These are phyloP conservation scores for Chloroclysta siterata DNA, from an alignment of 2,888 invertebrate genomes.

Conservation along the genomic window DNA sequence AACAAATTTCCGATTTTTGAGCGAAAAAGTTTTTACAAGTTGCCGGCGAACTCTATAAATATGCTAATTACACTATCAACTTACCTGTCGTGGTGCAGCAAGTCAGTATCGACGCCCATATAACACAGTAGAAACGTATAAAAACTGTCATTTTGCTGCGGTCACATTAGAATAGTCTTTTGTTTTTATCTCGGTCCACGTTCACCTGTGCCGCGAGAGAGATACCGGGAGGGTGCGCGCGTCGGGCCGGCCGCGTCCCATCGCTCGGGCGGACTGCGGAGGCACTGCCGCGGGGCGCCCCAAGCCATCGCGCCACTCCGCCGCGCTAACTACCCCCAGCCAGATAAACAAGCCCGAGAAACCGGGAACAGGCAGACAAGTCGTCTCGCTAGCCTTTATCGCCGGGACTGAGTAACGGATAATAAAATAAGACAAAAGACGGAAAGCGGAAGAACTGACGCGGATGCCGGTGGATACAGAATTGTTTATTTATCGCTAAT, in stretches of 20 bases:
- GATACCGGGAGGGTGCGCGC: constrained; percentile 53
- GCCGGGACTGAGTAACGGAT: constrained; percentile 68
- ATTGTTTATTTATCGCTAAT: constrained; percentile 47
- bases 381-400: constrained; percentile 80
- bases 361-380: constrained; percentile 81
- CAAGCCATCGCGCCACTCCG: constrained; percentile 44
- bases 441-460: constrained; percentile 62
- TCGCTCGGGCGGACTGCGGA: constrained; percentile 66
- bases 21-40: constrained; percentile 65
- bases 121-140: constrained; percentile 81
- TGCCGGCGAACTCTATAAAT: constrained; percentile 67
- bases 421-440: constrained; percentile 80
- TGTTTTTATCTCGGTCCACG: constrained; percentile 45
- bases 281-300: constrained; percentile 76
- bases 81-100: constrained; percentile 79
- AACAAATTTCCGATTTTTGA: constrained; percentile 48
- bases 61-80: constrained; percentile 73
- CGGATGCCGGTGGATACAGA: constrained; percentile 43
- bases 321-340: constrained; percentile 71
- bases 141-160: constrained; percentile 79
- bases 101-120: constrained; percentile 75
- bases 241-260: constrained; percentile 78
- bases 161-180: constrained; percentile 58
- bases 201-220: constrained; percentile 69
- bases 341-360: constrained; percentile 82